A percentile compares a stretch with the other conserved stretches of the same genome.
phyloP scores from a whole-genome alignment of 2,113 vertebrate species.

The Poeciliopsis occidentalis region DNA sequence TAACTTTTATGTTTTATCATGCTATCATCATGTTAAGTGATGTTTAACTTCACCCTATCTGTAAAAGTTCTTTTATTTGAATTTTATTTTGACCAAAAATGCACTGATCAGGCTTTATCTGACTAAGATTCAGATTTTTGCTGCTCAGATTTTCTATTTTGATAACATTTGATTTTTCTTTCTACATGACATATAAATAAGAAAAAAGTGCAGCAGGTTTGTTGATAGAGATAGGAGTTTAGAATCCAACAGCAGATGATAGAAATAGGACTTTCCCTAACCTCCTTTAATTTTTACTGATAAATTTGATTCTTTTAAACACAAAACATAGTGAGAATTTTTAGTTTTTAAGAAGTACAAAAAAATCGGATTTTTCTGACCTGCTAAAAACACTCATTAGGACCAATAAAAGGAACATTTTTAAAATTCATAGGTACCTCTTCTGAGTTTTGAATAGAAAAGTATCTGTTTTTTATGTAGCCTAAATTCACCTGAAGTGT shows the following conservation, averaged over 20 bases:
- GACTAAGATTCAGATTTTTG: not conserved
- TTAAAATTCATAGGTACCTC: not conserved
- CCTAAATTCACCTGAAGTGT: not conserved
- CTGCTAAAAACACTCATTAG: not conserved
- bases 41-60: not conserved
- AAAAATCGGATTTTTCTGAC: not conserved
- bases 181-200: not conserved
- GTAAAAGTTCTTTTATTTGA: not conserved
- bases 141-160: not conserved
- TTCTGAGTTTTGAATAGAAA: not conserved
- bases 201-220: not conserved
- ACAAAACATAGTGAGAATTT: not conserved
- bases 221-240: not conserved
- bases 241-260: not conserved
- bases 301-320: not conserved
- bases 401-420: not conserved
- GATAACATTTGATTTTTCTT: not conserved
- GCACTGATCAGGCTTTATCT: not conserved
- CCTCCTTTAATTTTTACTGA: not conserved
- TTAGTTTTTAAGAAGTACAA: not conserved
- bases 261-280: not conserved
- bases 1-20: not conserved
- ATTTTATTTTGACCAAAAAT: not conserved
- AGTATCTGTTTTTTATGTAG: not conserved
- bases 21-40: not conserved